Evolutionary conservation across 2,113 vertebrate species (phyloP).

Genomic region (Hippocampus mohnikei): DNA sequence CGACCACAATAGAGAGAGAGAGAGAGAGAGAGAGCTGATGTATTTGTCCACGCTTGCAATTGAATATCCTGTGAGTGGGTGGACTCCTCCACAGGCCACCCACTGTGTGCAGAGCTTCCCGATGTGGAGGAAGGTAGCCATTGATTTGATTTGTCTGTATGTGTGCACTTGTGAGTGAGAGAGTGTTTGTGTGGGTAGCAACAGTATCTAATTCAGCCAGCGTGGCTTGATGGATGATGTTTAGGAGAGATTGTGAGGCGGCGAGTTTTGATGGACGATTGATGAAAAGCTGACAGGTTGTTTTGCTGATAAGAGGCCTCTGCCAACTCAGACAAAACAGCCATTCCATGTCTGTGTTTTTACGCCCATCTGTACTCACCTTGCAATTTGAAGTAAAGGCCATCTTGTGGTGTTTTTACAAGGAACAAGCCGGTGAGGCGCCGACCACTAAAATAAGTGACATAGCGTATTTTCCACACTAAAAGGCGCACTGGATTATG

Average conservation of each 20-base stretch:
- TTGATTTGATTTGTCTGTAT: slow-evolving; percentile 58
- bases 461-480: background rate
- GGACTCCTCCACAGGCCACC: slow-evolving; percentile 54
- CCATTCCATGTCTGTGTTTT: slow-evolving; percentile 33
- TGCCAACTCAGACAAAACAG: slow-evolving; percentile 32
- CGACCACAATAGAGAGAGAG: slow-evolving; percentile 38
- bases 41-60: slow-evolving; percentile 50
- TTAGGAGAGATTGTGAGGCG: slow-evolving; percentile 39
- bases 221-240: slow-evolving; percentile 47
- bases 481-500: too few species aligned
- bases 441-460: background rate
- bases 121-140: slow-evolving; percentile 55
- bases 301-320: slow-evolving; percentile 46
- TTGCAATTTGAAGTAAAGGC: slow-evolving; percentile 17
- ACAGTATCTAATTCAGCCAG: slow-evolving; percentile 44
- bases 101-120: slow-evolving; percentile 51
- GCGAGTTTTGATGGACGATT: slow-evolving; percentile 42
- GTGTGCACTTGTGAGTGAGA: slow-evolving; percentile 17
- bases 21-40: slow-evolving; percentile 31
- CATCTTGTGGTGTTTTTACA: slow-evolving; percentile 17
- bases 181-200: slow-evolving; percentile 49
- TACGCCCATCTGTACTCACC: slow-evolving; percentile 11
- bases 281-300: slow-evolving; percentile 50
- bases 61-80: slow-evolving; percentile 64
- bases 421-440: background rate